phyloP scores from a whole-genome alignment of 2,113 vertebrate species.

The Calypte anna region DNA sequence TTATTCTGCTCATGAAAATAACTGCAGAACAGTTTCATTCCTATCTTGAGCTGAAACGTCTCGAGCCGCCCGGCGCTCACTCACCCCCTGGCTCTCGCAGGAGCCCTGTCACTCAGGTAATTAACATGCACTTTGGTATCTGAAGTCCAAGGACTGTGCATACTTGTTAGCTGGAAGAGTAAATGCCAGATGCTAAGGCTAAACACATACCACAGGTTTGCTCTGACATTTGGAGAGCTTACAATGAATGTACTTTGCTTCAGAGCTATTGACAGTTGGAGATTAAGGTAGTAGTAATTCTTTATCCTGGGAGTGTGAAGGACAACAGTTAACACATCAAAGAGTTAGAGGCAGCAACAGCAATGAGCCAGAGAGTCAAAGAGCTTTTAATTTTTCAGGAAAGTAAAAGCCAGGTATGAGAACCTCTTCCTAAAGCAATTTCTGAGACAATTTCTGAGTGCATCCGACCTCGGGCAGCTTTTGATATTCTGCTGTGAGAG shows the following conservation, averaged over 20 bases:
- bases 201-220: slow-evolving; percentile 69
- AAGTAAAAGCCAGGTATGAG: neutral
- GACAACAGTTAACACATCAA: slow-evolving; percentile 76
- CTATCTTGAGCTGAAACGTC: neutral
- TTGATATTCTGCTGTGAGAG: neutral
- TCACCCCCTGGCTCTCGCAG: neutral
- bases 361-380: neutral
- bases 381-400: slow-evolving; percentile 40
- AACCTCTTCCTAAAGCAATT: neutral
- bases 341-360: slow-evolving; percentile 46
- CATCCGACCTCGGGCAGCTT: neutral
- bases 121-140: slow-evolving; percentile 73
- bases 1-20: neutral
- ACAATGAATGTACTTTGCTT: slow-evolving; percentile 81
- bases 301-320: slow-evolving; percentile 73
- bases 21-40: neutral
- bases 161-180: slow-evolving; percentile 76
- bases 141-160: slow-evolving; percentile 66
- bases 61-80: neutral
- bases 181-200: slow-evolving; percentile 81
- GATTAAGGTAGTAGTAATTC: slow-evolving; percentile 80
- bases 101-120: slow-evolving; percentile 53
- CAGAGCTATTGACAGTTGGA: slow-evolving; percentile 82
- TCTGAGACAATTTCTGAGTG: neutral
- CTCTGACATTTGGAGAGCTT: slow-evolving; percentile 87